Evolutionary conservation across 2,113 vertebrate species (phyloP), one percentile per base, ranked within the genome.

Genomic region (Montifringilla adamsi): DNA sequence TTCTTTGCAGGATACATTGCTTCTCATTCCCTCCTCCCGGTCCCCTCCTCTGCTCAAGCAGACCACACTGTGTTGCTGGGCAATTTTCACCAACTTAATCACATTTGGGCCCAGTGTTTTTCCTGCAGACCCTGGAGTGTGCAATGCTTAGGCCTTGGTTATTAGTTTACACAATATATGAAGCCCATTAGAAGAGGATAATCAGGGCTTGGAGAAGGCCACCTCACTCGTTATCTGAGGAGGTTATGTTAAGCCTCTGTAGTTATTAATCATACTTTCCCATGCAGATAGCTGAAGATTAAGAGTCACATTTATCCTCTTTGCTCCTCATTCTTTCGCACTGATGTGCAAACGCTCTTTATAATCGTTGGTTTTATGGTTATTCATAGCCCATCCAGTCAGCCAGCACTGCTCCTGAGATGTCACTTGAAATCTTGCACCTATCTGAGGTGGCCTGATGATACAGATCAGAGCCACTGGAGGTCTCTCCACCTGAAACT

Each of bases 161-260:
- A 94, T 97, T 96, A 97, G 96, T 97, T 97, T 97, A 96, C 84
- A 89, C 94, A 96, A 95, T 94, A 96, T 97, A 96, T 96, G 92
- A 95, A 96, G 81, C 82, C 90, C 88, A 96, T 97, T 96, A 97
- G 94, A 95, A 86, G 41, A 88, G 60, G 82, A 97, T 97, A 95
- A 97, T 97, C 94, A 96, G 83, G 62, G 62, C 80, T 95, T 1
- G 26, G 69, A 95, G 96, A 95, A 95, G 95, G 91, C 96, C 94
- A 96, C 90, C 93, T 95, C 87, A 94, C 94, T 95, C 10, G 4
- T 94, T 93, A 87, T 93, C 89, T 60, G 52, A 93, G 89, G 91
- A 97, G 91, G 94, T 81, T 93, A 87, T 84, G 87, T 76, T 96
- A 92, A 95, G 86, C 81, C 74, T 94, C 70, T 90, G 66, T 96